Conservation (phyloP, 2,113 vertebrate species). For the Nipponia nippon region DNA sequence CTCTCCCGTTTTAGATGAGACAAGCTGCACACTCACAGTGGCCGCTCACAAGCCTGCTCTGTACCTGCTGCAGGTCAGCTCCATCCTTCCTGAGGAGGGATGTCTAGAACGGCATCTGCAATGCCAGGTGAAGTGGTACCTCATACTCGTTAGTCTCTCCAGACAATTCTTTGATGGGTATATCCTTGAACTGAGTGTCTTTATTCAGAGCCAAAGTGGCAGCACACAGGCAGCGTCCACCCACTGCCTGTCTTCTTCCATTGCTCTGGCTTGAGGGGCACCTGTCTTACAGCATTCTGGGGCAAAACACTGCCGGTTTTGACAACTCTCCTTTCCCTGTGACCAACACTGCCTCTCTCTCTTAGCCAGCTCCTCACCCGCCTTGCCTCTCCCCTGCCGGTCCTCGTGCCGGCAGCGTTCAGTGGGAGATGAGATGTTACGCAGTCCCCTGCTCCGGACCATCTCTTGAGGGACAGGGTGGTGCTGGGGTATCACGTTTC, state of each 20-base stretch:
- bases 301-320: neutral
- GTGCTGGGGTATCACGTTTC: neutral
- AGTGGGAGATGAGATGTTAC: neutral
- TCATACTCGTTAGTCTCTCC: neutral
- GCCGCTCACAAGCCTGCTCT: neutral
- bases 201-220: neutral
- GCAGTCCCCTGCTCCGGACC: neutral
- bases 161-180: neutral
- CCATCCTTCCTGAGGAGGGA: neutral
- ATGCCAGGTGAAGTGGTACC: neutral
- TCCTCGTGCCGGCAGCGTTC: neutral
- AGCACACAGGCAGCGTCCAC: neutral
- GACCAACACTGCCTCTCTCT: neutral
- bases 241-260: neutral
- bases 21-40: neutral
- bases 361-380: neutral
- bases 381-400: neutral
- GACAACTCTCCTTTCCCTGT: neutral
- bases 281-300: neutral
- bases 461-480: neutral
- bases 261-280: rapidly evolving
- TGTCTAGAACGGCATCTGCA: neutral
- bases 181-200: neutral
- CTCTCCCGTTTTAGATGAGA: neutral
- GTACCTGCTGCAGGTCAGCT: neutral